Conservation (phyloP, 2,113 vertebrate genomes). For the Peromyscus maniculatus region DNA sequence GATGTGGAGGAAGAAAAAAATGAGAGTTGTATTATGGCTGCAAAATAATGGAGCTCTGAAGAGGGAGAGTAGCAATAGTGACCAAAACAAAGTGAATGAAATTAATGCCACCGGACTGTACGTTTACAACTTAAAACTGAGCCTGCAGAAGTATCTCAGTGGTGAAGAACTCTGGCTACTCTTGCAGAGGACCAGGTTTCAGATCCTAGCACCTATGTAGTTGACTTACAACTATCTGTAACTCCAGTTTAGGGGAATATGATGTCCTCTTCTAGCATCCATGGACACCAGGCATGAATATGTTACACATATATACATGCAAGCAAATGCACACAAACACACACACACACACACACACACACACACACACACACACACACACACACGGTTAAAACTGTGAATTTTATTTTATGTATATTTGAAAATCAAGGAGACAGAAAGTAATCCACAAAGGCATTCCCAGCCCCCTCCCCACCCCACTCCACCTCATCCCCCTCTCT, state of each 20-base stretch:
- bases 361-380: not conserved
- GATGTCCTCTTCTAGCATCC: not conserved
- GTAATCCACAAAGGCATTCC: not conserved
- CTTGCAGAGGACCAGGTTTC: not conserved
- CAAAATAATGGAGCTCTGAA: not conserved
- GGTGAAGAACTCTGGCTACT: not conserved
- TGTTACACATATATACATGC: not conserved
- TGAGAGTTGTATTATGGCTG: not conserved
- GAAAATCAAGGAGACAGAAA: not conserved
- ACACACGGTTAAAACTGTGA: not conserved
- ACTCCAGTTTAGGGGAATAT: no score
- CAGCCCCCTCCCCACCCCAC: not conserved
- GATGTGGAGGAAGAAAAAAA: fast-evolving
- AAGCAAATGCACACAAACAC: not conserved
- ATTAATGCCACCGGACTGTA: not conserved
- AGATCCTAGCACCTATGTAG: not conserved
- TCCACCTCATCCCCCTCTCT: not conserved
- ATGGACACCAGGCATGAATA: not conserved
- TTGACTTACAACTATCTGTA: not conserved
- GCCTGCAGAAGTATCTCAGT: not conserved
- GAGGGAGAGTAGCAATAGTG: not conserved
- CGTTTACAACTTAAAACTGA: not conserved
- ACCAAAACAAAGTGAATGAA: not conserved
- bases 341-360: not conserved
- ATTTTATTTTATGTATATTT: not conserved